Base-by-base conservation (phyloP, 2,888 invertebrate species). In the Drosophila prolongata region DNA sequence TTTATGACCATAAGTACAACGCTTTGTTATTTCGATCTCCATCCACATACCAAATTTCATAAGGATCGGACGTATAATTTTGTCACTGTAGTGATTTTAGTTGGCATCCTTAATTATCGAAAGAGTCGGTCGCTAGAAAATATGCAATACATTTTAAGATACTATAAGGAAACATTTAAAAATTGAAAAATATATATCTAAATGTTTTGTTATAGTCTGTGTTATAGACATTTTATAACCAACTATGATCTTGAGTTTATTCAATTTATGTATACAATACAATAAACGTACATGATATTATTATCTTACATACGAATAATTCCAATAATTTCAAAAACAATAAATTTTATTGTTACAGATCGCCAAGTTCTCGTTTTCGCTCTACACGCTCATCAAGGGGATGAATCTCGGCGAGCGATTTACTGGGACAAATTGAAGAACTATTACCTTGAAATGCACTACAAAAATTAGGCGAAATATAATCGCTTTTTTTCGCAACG, bases 331-430 rank as follows among this genome's bases (percentile, higher is more conserved):
- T 11, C 2, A 8, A 30, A 30, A 30, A 8, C 1, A 8, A 6
- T 2, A 8, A 1, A 8, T 30, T 30, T 30, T 8, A 9, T 30
- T 0, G 30, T 30, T 30, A 8, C 30, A 6, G 74, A 65, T 76
- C 44, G 73, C 74, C 9, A 75, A 75, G 44, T 74, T 75, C 67
- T 69, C 75, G 1, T 74, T 75, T 30, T 65, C 75, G 24, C 59
- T 75, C 4, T 75, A 75, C 34, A 74, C 77, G 4, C 58, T 77
- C 1, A 74, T 74, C 35, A 70, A 69, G 47, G 60, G 62, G 6
- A 75, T 75, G 75, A 75, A 70, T 61, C 30, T 75, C 13, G 68
- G 40, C 5, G 68, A 75, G 42, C 53, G 68, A 10, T 58, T 75
- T 2, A 67, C 16, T 37, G 52, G n/a, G 13, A 37, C 19, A 9